Conservation (phyloP, 37 sponge, comb jelly and placozoan species). For the Chondrilla cf. caribensis region DNA sequence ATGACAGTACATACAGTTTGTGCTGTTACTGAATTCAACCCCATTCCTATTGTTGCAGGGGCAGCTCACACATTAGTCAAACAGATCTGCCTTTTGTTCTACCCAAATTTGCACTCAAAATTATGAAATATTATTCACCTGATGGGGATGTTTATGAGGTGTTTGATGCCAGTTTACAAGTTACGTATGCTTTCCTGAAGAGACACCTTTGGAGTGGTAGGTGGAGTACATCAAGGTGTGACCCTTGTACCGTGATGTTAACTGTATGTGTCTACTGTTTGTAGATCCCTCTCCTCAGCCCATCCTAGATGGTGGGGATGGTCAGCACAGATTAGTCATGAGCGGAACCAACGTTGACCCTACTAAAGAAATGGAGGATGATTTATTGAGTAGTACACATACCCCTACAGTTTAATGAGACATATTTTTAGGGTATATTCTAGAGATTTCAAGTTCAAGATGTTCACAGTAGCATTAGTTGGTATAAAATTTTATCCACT, state of each 20-base stretch:
- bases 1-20: too few species aligned
- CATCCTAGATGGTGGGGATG: constrained; percentile 62
- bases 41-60: constrained; percentile 21
- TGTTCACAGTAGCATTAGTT: too few species aligned
- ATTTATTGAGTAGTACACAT: too few species aligned
- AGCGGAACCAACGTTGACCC: constrained; percentile 59
- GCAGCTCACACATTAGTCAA: constrained; percentile 54
- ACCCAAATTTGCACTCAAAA: not conserved
- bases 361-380: not conserved
- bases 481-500: too few species aligned
- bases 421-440: too few species aligned
- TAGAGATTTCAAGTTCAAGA: too few species aligned
- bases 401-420: too few species aligned
- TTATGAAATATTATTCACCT: not conserved
- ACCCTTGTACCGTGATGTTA: too few species aligned
- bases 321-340: constrained; percentile 44
- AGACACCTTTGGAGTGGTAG: constrained; percentile 61
- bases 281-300: constrained; percentile 17
- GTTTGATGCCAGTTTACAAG: constrained; percentile 42
- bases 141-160: constrained; percentile 27
- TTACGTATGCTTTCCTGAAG: constrained; percentile 58
- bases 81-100: constrained; percentile 37
- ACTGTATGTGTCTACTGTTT: not conserved
- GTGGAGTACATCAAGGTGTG: not conserved
- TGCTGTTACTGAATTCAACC: too few species aligned